phyloP scores from a whole-genome alignment of 2,113 vertebrate species.

The Pheucticus melanocephalus region DNA sequence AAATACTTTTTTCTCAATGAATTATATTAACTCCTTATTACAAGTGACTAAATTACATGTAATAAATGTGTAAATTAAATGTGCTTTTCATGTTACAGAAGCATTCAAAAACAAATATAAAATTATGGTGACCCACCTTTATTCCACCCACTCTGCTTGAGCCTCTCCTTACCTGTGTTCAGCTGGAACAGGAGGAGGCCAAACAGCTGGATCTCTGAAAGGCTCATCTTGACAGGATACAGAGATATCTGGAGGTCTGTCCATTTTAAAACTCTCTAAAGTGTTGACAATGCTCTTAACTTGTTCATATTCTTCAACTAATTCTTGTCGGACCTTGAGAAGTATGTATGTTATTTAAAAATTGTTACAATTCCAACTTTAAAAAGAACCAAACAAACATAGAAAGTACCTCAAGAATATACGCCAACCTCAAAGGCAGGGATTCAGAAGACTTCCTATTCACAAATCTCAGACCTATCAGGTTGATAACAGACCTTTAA shows the following conservation, averaged over 20 bases:
- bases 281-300: constrained; percentile 90
- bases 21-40: background rate
- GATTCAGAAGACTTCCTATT: background rate
- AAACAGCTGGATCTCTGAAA: constrained; percentile 84
- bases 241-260: constrained; percentile 84
- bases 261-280: constrained; percentile 90
- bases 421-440: background rate
- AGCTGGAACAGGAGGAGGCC: constrained; percentile 94
- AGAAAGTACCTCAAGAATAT: background rate
- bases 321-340: constrained; percentile 87
- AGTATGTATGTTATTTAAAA: background rate
- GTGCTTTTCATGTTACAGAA: background rate
- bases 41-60: background rate
- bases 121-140: background rate
- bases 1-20: background rate
- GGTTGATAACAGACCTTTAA: background rate
- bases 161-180: constrained; percentile 86
- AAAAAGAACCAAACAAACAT: background rate
- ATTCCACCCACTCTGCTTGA: background rate
- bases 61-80: background rate
- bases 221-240: constrained; percentile 81
- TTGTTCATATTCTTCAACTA: constrained; percentile 93
- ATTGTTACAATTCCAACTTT: background rate
- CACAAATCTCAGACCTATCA: background rate
- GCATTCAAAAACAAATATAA: background rate